Evolutionary conservation across 1,140 invertebrate species (phyloP), one percentile per base, ranked within the genome.

Genomic region (Melitaea cinxia): DNA sequence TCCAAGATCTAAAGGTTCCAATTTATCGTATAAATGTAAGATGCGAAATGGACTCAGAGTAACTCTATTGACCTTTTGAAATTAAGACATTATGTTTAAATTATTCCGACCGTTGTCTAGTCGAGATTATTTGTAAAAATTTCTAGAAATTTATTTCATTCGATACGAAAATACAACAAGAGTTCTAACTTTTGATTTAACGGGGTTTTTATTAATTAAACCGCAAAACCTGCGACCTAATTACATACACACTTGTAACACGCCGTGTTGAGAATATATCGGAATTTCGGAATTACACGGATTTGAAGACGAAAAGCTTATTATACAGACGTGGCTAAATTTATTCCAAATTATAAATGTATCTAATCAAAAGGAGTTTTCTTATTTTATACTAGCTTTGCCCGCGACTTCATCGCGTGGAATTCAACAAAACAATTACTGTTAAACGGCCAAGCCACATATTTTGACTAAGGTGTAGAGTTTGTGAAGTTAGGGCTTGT

Each of bases 111-210:
- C 26, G 50, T 17, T 26, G 50, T 10, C 50, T n/a, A n/a, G 14
- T 53, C 24, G 50, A 26, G 50, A 15, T 15, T 24, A n/a, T 30
- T 53, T 53, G 50, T 53, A 53, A 33, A 33, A 30, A 53, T 19
- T 15, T 53, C 30, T 17, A 9, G 14, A n/a, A 28, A 30, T 53
- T 49, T 49, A 49, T 49, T 53, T 53, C 19, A 28, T 28, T 21
- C 12, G 12, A 33, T 9, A 33, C 6, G 26, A 33, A 7, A 7
- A 10, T 9, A 9, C 7, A 9, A 2, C 30, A 33, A 10, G 30
- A 10, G 30, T 10, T 10, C 1, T 33, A 33, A 33, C 30, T 33
- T 33, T 33, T 33, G 12, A 33, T 10, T 33, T 33, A 33, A n/a
- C 2, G 30, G 30, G 30, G 6, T 33, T 33, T 33, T 6, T 33